Evolutionary conservation across 1,140 invertebrate species (phyloP), one percentile per base, ranked within the genome.

Genomic region (Zaprionus kolodkinae): DNA sequence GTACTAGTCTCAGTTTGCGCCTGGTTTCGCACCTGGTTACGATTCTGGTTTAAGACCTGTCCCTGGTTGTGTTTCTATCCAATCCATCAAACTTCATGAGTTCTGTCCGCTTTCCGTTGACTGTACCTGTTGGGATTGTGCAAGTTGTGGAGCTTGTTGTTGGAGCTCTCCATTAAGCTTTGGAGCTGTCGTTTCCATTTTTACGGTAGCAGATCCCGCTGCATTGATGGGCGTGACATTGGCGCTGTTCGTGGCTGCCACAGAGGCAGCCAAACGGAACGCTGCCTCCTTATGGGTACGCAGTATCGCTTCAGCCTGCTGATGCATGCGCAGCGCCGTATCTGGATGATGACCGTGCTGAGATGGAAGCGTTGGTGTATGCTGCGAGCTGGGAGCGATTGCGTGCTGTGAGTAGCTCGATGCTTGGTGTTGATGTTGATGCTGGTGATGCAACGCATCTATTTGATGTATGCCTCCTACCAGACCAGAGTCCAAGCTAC

Each of bases 251-350:
- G 81, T 90, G 15, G 90, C 91, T 40, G 94, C 94, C 69, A 94
- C 94, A 0, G 94, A 93, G 77, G 97, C 96, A 13, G 96, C 97
- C 73, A 97, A 92, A 83, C 97, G 94, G 13, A 97, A 94, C 1
- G 97, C 96, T 17, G 95, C 96, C 88, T 97, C 96, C 1, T 96
- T 96, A 78, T 97, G 97, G 59, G 96, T 96, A 82, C 96, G 94
- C 13, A 97, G 93, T 11, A 97, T 93, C 0, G 96, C 96, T 92
- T 97, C 96, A 1, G 96, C 96, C 84, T 96, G 96, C 70, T 94
- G 91, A 27, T 91, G 94, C 93, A 97, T 96, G 66, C 96, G 94
- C 7, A 97, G 92, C 1, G 96, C 95, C 6, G 96, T 95, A 80
- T 96, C 95, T 5, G 94, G 93, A 61, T 84, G 74, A 35, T 93